Base-by-base conservation (phyloP, 2,797 vertebrate species). In the Kryptopterus vitreolus region DNA sequence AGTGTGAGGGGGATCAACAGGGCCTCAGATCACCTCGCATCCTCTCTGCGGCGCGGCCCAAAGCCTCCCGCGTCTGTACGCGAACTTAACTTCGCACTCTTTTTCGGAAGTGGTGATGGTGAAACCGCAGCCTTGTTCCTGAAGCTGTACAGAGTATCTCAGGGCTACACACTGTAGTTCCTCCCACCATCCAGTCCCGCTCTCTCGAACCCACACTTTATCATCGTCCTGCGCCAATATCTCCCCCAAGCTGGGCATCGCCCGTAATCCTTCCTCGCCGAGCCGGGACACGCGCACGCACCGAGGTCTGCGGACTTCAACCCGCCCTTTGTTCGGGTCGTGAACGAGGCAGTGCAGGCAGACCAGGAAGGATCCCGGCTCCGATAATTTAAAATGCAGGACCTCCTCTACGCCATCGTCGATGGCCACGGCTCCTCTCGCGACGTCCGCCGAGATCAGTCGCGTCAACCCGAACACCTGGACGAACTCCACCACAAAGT, bases 341-440 rank as follows among this genome's bases (percentile, higher is more conserved):
- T 87, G 87, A 57, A 85, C 84, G 4, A 78, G 58, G 75, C 85
- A 90, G 50, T 80, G 75, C 29, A 90, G 48, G 5, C 80, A 52
- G n/a, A 89, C 78, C 38, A 90, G 58, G 26, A 88, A 88, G 12
- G 81, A 85, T 46, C 84, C 76, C 6, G 83, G 50, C 18, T 84
- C 81, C 3, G 88, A 87, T 0, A 76, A 85, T 48, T 80, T 79
- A 33, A 90, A 89, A 43, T 43, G 38, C 58, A 87, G 81, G 10
- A 82, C 81, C 55, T 88, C 86, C 73, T 90, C 89, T 15, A 89
- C 29, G 2, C 86, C 87, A 15, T 80, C 77, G 29, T 90, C 89
- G 1, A 90, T 89, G 63, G 86, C 81, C 11, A 90, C 75, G 0
- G 83, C 84, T 22, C 85, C 87, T 0, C 78, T 57, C 20, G 80